A percentile compares a stretch with the other conserved stretches of the same genome.
Conservation (phyloP, 2,888 invertebrate species). For the Ditula angustiorana region DNA sequence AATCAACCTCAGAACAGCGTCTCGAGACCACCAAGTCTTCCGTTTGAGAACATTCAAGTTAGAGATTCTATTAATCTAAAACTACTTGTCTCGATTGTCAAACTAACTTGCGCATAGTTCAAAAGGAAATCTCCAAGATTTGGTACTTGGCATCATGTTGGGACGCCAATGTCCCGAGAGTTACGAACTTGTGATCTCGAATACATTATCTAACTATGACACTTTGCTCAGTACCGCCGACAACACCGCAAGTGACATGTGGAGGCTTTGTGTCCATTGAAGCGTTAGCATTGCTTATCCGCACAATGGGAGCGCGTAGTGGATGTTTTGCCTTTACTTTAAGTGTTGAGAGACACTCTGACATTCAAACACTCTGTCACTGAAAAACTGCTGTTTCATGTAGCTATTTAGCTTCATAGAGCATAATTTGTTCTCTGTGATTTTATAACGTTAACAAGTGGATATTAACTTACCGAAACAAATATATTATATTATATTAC, state of each 20-base stretch:
- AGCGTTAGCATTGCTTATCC: background rate
- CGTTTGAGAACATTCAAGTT: constrained; percentile 15
- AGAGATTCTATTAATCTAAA: constrained; percentile 34
- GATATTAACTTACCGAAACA: too few relatives aligned
- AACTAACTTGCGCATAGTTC: constrained; percentile 36
- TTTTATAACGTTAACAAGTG: too few relatives aligned
- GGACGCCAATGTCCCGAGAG: constrained; percentile 13
- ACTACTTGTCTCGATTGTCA: constrained; percentile 38
- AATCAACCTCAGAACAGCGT: background rate
- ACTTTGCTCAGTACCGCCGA: constrained; percentile 9
- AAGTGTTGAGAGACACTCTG: background rate
- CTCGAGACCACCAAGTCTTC: constrained; percentile 6
- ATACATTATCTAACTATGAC: constrained; percentile 34
- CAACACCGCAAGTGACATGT: constrained; percentile 22
- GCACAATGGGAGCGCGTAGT: constrained; percentile 3
- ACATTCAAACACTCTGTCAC: background rate
- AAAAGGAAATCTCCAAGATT: constrained; percentile 36
- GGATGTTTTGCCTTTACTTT: background rate
- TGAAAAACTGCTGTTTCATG: background rate
- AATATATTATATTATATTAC: too few relatives aligned
- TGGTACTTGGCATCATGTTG: constrained; percentile 37
- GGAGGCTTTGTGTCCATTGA: constrained; percentile 19
- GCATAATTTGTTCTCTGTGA: too few relatives aligned
- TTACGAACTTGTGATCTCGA: constrained; percentile 35
- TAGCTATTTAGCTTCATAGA: too few relatives aligned